Evolutionary conservation across 1,140 invertebrate species (phyloP).

Genomic region (Coptotermes formosanus): DNA sequence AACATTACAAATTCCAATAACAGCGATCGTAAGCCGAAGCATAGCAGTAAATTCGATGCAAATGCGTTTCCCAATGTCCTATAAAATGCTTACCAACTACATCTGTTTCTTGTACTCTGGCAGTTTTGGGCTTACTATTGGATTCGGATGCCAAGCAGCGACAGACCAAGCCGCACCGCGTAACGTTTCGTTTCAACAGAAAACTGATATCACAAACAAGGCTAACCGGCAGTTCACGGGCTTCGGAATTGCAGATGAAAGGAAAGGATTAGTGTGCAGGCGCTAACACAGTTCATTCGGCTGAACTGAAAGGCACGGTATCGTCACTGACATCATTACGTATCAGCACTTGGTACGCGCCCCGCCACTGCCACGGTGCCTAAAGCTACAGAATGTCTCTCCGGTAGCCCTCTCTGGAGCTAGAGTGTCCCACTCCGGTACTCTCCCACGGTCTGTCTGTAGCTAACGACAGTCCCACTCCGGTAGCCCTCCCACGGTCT

Average conservation of each 20-base stretch:
- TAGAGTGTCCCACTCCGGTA: no score
- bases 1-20: no score
- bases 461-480: no score
- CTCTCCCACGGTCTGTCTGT: no score
- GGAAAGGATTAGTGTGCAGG: background rate
- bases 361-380: no score
- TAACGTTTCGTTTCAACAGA: background rate
- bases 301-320: background rate
- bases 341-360: no score
- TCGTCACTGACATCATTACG: no score
- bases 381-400: no score
- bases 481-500: no score
- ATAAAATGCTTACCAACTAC: background rate
- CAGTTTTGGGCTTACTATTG: background rate
- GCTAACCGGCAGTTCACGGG: background rate
- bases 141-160: background rate
- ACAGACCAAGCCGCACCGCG: background rate
- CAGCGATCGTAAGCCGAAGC: no score
- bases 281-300: background rate
- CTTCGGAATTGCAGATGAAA: background rate
- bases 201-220: constrained; percentile 8
- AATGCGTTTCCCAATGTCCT: background rate
- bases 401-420: no score
- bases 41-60: no score
- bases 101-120: background rate